A percentile compares a stretch with the other conserved stretches of the same genome.
These are phyloP conservation scores for Pherbina coryleti DNA, from an alignment of 2,888 invertebrate genomes.

Conservation along the genomic window DNA sequence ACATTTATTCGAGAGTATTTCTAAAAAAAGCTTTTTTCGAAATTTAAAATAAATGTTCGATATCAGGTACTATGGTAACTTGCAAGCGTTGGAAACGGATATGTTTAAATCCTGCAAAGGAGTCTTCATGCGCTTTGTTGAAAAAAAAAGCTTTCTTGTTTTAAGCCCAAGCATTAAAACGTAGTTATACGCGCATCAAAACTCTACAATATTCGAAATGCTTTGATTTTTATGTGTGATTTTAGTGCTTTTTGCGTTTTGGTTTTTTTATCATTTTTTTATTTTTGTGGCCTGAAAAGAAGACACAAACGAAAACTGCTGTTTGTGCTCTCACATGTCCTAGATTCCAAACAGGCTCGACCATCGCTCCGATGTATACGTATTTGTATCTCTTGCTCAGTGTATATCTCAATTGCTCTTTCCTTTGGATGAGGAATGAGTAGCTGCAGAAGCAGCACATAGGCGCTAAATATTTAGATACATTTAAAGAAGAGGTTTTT, in stretches of 20 bases:
- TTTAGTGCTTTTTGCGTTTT: not conserved
- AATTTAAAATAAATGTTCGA: no score
- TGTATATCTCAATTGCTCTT: not conserved
- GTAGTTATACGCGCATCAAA: not conserved
- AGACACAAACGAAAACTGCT: not conserved
- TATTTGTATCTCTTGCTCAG: not conserved
- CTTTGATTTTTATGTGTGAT: no score
- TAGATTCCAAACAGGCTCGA: conserved; percentile 22
- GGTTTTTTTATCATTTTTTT: no score
- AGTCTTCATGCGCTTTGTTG: not conserved
- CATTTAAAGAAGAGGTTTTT: not conserved
- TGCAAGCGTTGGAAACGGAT: not conserved
- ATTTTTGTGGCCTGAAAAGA: not conserved
- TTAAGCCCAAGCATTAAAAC: not conserved
- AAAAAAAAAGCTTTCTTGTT: not conserved
- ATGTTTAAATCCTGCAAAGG: not conserved
- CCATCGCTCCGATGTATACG: not conserved
- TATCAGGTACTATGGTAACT: no score
- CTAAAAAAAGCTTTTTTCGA: no score
- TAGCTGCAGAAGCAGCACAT: not conserved
- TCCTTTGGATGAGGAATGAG: not conserved
- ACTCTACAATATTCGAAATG: not conserved
- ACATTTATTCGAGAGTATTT: no score
- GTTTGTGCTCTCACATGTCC: conserved; percentile 19
- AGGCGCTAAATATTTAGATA: not conserved